Base-by-base conservation (phyloP, 2,113 vertebrate genomes). In the Turnix velox region DNA sequence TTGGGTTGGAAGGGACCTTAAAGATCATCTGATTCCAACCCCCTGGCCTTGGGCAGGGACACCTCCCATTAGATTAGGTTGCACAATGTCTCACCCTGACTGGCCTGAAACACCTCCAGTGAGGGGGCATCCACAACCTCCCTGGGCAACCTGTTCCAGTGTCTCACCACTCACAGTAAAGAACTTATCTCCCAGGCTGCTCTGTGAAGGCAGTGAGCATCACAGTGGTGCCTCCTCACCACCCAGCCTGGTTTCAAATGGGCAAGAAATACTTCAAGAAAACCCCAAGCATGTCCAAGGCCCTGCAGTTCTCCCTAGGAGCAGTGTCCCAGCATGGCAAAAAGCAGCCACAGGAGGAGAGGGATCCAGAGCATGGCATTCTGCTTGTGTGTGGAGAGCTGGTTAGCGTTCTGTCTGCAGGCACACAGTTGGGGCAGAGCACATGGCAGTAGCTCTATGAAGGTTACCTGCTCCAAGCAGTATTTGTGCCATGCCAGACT, bases 321-420 rank as follows among this genome's bases (percentile, higher is more conserved):
- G 85, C 35, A 51, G 28, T 0, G 0, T 52, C 42, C 51, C 48
- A 24, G 18, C 2, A 2, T 12, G 25, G 59, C 65, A n/a, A 14
- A 16, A 11, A 35, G 27, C 63, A 73, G 72, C 40, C 24, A 1
- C 30, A 2, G 4, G 39, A 61, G 76, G 45, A 49, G 61, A 78
- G 73, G 0, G 0, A 4, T 18, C 37, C 1, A 0, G 46, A 45
- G 78, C 8, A 0, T 2, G 0, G 3, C 8, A 0, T 49, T 37
- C 51, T 62, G 39, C 48, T 66, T 1, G 3, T 14, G 20, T 27
- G 7, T 4, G 1, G 1, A 0, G 76, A 15, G 55, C 76, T 54
- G 73, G 46, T 55, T 46, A 16, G 55, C 18, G 11, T 84, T 75
- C 92, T 4, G 4, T 2, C 3, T 0, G 76, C 63, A 24, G 4